These are phyloP conservation scores for Cydia strobilella DNA, from an alignment of 1,140 invertebrate species.

Conservation along the genomic window DNA sequence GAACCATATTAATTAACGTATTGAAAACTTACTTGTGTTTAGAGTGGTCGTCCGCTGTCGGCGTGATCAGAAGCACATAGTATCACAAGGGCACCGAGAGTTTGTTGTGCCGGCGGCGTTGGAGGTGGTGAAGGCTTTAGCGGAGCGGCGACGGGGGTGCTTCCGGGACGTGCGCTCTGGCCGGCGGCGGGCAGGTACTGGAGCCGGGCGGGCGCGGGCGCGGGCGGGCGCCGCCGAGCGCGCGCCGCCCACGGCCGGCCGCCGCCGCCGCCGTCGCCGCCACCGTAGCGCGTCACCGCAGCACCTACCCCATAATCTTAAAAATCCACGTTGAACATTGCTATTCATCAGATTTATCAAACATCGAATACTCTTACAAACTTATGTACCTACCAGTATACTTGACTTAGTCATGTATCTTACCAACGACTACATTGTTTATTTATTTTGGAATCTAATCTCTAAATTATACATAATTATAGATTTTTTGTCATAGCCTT, in stretches of 20 bases:
- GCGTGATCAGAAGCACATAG: conserved; percentile 55
- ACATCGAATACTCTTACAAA: background rate
- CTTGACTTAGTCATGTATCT: background rate
- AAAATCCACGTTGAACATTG: background rate
- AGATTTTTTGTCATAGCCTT: too few relatives aligned
- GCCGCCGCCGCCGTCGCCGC: conserved; percentile 13
- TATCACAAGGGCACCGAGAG: conserved; percentile 50
- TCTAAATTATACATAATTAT: too few relatives aligned
- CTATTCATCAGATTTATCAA: background rate
- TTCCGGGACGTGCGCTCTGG: conserved; percentile 51
- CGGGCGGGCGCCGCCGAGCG: conserved; percentile 46
- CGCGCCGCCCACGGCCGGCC: conserved; percentile 47
- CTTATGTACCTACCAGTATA: background rate
- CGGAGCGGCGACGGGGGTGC: conserved; percentile 34
- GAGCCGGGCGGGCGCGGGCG: conserved; percentile 48
- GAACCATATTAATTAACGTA: background rate
- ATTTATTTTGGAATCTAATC: too few relatives aligned
- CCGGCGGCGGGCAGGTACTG: conserved; percentile 62
- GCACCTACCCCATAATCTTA: conserved; percentile 11
- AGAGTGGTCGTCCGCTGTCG: conserved; percentile 38
- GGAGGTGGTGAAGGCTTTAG: conserved; percentile 27
- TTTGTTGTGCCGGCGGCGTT: conserved; percentile 62
- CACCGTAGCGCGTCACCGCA: background rate
- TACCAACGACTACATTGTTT: too few relatives aligned
- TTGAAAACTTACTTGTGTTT: conserved; percentile 52